These are phyloP conservation scores for Ellobius talpinus DNA, from an alignment of 2,113 vertebrate species.

Conservation along the genomic window DNA sequence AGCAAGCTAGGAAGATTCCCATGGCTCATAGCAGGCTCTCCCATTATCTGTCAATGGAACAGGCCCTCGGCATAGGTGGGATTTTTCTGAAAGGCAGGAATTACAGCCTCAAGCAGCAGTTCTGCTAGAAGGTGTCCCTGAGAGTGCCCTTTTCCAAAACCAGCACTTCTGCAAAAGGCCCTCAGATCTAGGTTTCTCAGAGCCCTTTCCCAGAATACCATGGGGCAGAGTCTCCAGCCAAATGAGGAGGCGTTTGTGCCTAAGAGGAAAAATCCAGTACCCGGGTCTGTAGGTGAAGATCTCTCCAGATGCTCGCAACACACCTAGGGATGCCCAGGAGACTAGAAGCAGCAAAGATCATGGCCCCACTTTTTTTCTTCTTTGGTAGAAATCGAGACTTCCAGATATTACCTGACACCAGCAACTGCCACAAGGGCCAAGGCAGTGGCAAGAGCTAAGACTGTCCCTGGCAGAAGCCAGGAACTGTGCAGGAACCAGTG, in stretches of 20 bases:
- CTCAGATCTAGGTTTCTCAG: background rate
- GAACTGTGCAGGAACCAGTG: background rate
- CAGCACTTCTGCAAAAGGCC: background rate
- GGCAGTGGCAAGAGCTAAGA: background rate
- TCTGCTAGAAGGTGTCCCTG: background rate
- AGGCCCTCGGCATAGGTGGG: background rate
- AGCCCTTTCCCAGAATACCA: background rate
- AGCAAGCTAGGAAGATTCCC: background rate
- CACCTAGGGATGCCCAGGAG: background rate
- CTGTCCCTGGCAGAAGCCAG: background rate
- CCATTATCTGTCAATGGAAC: background rate
- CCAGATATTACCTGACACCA: background rate
- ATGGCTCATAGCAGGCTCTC: background rate
- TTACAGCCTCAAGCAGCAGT: background rate
- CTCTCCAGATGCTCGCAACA: background rate
- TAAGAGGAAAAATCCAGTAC: background rate
- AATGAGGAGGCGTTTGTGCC: background rate
- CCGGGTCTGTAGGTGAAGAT: background rate
- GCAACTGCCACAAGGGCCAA: background rate
- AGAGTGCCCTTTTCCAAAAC: background rate
- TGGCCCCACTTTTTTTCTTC: background rate
- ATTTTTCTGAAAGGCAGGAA: constrained; percentile 47
- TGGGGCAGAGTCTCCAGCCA: background rate
- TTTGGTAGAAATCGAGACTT: background rate
- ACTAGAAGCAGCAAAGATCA: background rate